A percentile compares a stretch with the other conserved stretches of the same genome.
Evolutionary conservation across 1,140 invertebrate species (phyloP).

Genomic region (Nebria ingens): DNA sequence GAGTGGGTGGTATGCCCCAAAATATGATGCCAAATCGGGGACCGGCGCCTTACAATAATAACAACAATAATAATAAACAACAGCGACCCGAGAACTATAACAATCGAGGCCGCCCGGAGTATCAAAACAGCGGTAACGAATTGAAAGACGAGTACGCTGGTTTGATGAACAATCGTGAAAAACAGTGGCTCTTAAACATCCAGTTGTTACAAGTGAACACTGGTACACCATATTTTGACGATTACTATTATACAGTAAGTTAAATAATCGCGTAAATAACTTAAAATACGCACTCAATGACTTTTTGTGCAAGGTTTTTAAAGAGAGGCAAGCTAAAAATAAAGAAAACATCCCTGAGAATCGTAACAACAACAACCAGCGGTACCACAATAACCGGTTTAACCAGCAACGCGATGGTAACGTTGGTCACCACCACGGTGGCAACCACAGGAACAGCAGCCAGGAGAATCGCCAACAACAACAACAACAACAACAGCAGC

Average conservation of each 20-base stretch:
- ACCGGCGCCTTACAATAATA: slow-evolving; percentile 9
- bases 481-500: slow-evolving; percentile 36
- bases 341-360: slow-evolving; percentile 28
- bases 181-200: slow-evolving; percentile 89
- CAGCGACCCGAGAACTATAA: slow-evolving; percentile 14
- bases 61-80: slow-evolving; percentile 28
- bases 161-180: slow-evolving; percentile 82
- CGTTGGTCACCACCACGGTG: slow-evolving; percentile 30
- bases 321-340: slow-evolving; percentile 46
- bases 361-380: slow-evolving; percentile 44
- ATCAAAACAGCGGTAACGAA: slow-evolving; percentile 17
- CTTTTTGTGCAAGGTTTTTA: slow-evolving; percentile 38
- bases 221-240: slow-evolving; percentile 74
- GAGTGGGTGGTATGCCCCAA: slow-evolving; percentile 20
- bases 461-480: slow-evolving; percentile 30
- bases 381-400: slow-evolving; percentile 41
- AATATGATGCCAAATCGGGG: slow-evolving; percentile 24
- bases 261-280: not conserved
- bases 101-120: not conserved
- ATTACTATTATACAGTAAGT: slow-evolving; percentile 70
- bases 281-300: not conserved
- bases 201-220: slow-evolving; percentile 81
- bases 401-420: slow-evolving; percentile 24
- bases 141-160: slow-evolving; percentile 70
- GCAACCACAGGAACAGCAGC: slow-evolving; percentile 18